These are phyloP conservation scores for Cygnus buccinator DNA, from an alignment of 2,113 vertebrate genomes.

Conservation along the genomic window DNA sequence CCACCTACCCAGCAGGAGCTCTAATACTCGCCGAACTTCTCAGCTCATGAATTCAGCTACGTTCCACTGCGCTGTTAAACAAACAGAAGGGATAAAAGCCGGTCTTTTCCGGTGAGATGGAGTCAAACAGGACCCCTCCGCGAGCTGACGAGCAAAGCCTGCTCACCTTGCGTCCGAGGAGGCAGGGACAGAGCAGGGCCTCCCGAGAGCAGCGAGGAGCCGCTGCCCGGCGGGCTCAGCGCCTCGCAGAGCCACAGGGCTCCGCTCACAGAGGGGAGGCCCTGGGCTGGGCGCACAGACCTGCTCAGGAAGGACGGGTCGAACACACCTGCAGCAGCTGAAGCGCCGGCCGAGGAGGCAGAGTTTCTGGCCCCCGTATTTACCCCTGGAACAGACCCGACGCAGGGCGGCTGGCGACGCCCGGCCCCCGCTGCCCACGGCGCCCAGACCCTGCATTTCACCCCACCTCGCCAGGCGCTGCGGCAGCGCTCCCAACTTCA, in stretches of 20 bases:
- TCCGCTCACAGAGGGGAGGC: neutral
- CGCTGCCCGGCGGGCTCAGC: neutral
- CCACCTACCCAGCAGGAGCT: accelerated
- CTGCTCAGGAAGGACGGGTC: accelerated
- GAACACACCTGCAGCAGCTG: neutral
- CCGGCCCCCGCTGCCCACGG: neutral
- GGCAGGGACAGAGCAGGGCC: neutral
- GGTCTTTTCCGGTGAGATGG: accelerated
- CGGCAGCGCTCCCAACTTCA: too few species aligned
- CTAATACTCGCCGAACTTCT: neutral
- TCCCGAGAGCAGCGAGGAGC: neutral
- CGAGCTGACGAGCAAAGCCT: neutral
- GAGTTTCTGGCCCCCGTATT: neutral
- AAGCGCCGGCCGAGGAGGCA: neutral
- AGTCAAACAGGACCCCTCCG: neutral
- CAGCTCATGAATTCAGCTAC: neutral
- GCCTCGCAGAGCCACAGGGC: neutral
- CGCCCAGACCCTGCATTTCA: too few species aligned
- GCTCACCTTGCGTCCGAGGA: neutral
- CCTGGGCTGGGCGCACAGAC: accelerated
- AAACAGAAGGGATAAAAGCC: neutral
- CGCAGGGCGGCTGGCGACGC: neutral
- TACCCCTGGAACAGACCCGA: neutral
- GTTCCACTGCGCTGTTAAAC: neutral
- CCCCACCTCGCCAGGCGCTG: too few species aligned